Conservation (phyloP, 1,140 invertebrate species). For the Condylostylus longicornis region DNA sequence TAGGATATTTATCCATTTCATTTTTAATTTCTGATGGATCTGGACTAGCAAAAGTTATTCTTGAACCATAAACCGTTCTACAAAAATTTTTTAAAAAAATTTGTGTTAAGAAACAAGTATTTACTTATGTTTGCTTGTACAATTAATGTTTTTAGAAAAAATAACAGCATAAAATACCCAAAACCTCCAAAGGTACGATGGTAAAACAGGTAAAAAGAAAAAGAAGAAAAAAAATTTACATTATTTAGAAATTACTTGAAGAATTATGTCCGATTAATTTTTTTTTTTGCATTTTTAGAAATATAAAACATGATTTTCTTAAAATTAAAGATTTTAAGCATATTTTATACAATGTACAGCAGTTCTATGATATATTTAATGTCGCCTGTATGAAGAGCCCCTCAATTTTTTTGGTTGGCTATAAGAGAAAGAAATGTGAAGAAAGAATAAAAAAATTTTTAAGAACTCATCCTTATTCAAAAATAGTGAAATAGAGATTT, state of each 20-base stretch:
- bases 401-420: constrained; percentile 32
- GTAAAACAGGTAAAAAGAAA: not conserved
- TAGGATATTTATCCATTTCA: constrained; percentile 13
- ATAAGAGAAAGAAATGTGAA: constrained; percentile 2
- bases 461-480: not conserved
- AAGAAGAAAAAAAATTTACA: not conserved
- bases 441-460: not conserved
- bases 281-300: not conserved
- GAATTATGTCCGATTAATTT: not conserved
- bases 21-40: constrained; percentile 27
- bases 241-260: not conserved
- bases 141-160: not conserved
- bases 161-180: not conserved
- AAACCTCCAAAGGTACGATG: too few relatives aligned
- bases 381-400: constrained; percentile 24
- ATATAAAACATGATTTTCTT: not conserved
- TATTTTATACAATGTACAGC: constrained; percentile 28
- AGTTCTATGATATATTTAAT: constrained; percentile 18
- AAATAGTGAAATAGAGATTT: not conserved
- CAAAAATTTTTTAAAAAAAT: constrained; percentile 4
- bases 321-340: constrained; percentile 6
- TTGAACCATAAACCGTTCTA: constrained; percentile 26
- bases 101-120: not conserved
- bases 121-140: not conserved
- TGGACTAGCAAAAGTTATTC: constrained; percentile 33